phyloP scores from a whole-genome alignment of 2,888 invertebrate species.

The Phorcus lineatus region DNA sequence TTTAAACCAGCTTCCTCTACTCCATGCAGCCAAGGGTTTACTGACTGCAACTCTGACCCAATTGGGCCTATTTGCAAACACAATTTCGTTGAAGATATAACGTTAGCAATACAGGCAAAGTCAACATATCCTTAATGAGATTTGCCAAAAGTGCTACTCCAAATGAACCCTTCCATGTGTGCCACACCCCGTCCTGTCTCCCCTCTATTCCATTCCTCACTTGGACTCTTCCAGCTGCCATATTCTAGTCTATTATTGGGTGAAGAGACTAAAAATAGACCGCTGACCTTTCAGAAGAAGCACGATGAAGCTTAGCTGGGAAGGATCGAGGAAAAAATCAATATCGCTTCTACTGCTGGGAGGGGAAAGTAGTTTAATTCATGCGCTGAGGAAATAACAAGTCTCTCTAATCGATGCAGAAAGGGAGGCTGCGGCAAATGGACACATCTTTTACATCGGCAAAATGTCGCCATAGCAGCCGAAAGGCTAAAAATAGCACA shows the following conservation, averaged over 20 bases:
- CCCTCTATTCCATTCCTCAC: neutral
- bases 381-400: conserved; percentile 1
- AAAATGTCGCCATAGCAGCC: neutral
- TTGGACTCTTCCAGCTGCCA: conserved; percentile 28
- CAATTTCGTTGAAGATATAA: too few species aligned
- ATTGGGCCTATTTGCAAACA: neutral
- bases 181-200: neutral
- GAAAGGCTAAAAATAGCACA: neutral
- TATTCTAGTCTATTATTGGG: conserved; percentile 42
- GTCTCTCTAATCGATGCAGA: conserved; percentile 1
- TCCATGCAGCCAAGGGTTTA: neutral
- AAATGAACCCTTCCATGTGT: neutral
- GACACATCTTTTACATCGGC: neutral
- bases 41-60: neutral
- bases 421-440: neutral
- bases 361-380: conserved; percentile 19
- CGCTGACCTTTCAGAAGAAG: conserved; percentile 29
- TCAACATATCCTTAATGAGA: conserved; percentile 1
- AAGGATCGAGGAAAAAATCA: conserved; percentile 17
- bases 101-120: neutral
- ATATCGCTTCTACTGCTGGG: neutral
- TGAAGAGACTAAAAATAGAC: conserved; percentile 43
- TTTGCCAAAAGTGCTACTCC: neutral
- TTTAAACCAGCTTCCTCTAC: neutral
- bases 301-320: conserved; percentile 4